Base-by-base conservation (phyloP, 2,888 invertebrate genomes). In the Spialia ferax region DNA sequence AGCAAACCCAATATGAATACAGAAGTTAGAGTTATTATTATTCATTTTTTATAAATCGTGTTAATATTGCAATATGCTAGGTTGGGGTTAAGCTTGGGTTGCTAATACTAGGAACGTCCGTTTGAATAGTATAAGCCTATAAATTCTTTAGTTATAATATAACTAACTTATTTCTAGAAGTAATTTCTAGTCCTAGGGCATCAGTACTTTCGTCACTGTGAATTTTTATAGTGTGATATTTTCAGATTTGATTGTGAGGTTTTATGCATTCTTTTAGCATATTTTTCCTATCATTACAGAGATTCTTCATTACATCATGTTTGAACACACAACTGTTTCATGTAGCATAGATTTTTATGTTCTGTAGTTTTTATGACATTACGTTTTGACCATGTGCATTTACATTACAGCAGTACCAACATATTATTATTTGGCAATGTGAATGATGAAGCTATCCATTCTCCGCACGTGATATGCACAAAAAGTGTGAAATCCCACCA, bases 321-420 rank as follows among this genome's bases (percentile, higher is more conserved):
- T 63, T 55, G 55, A 65, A 55, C n/a, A 52, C 48, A 71, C 5
- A 5, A 29, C 64, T 69, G 32, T 73, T 70, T 65, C 48, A 48
- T 48, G 48, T 61, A 70, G 54, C 61, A 48, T 69, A 23, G 26
- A 55, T 29, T 35, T 48, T 50, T 65, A 23, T 65, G 35, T 57
- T 59, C 35, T 52, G 18, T 50, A 48, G 35, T 35, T 57, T 65
- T 48, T 48, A 11, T 65, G 8, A 65, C 62, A 42, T 77, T 80
- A 77, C 80, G 77, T 80, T 77, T 78, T 79, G 75, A 77, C 71
- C 73, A 80, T 83, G 83, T 84, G 79, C 80, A 77, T 80, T 85
- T 77, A 77, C 84, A 84, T 85, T 77, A 77, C 84, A 84, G 85
- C 79, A 72, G 38, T 23, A 54, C 38, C 8, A 20, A 63, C 26